Evolutionary conservation across 2,888 invertebrate genomes (phyloP).

Genomic region (Sminthurides aquaticus): DNA sequence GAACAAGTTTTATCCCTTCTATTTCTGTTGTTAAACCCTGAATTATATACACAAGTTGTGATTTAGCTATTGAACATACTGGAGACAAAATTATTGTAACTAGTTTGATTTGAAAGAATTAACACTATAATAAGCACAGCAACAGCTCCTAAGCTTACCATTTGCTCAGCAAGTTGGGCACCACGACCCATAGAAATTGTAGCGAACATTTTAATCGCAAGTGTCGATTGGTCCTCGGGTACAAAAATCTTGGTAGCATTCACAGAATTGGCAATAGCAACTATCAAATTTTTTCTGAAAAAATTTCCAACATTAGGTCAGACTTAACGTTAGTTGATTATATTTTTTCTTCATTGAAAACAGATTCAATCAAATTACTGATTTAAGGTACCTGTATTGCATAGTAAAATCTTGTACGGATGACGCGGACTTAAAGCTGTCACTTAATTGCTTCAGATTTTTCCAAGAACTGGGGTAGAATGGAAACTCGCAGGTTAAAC

Average conservation of each 20-base stretch:
- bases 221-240: conserved; percentile 35
- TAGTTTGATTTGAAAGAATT: conserved; percentile 4
- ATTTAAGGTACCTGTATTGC: conserved; percentile 25
- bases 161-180: conserved; percentile 36
- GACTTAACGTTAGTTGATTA: no score
- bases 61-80: no score
- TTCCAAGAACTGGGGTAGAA: no score
- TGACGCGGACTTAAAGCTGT: conserved; percentile 24
- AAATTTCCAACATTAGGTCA: no score
- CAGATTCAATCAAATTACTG: no score
- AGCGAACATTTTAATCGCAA: conserved; percentile 41
- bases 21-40: conserved; percentile 28
- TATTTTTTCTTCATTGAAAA: no score
- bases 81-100: no score
- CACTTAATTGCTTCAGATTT: no score
- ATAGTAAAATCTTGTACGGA: conserved; percentile 23
- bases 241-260: conserved; percentile 28
- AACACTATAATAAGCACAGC: neutral
- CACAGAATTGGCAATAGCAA: conserved; percentile 21
- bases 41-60: no score
- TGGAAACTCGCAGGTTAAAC: no score
- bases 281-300: conserved; percentile 25
- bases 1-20: conserved; percentile 24
- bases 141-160: conserved; percentile 28
- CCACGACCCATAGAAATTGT: conserved; percentile 41